A percentile compares a stretch with the other conserved stretches of the same genome.
phyloP scores from a whole-genome alignment of 2,113 vertebrate genomes.

The Grammomys dolichurus region DNA sequence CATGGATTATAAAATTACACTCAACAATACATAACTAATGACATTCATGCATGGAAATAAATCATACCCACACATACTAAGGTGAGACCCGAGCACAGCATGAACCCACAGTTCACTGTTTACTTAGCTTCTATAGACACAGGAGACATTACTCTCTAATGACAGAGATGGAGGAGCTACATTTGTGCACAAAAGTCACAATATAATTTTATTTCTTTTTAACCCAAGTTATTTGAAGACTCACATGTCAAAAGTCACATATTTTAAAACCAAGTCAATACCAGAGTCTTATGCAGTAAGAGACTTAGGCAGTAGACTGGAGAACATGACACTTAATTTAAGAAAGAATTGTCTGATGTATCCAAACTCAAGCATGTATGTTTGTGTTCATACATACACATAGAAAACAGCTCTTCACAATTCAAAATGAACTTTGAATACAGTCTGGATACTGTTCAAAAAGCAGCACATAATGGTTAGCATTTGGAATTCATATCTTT shows the following conservation, averaged over 20 bases:
- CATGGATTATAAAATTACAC: too few relatives aligned
- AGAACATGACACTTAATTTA: constrained; percentile 84
- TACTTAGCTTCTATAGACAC: constrained; percentile 56
- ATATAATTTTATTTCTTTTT: constrained; percentile 67
- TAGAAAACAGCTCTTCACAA: background rate
- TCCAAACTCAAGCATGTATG: constrained; percentile 1
- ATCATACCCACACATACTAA: background rate
- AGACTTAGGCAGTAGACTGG: background rate
- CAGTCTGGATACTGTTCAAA: background rate
- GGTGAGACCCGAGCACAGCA: background rate
- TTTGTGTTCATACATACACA: constrained; percentile 26
- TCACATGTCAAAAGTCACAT: constrained; percentile 15
- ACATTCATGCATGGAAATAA: background rate
- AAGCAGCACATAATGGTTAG: background rate
- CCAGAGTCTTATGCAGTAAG: constrained; percentile 71
- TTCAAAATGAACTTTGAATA: constrained; percentile 9
- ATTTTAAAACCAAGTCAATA: constrained; percentile 52
- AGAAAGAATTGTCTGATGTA: constrained; percentile 35
- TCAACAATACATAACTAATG: background rate
- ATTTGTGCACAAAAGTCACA: constrained; percentile 14
- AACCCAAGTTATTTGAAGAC: constrained; percentile 69
- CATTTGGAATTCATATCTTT: background rate
- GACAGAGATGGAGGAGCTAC: background rate
- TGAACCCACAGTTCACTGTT: background rate
- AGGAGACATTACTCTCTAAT: background rate